Conservation (phyloP, 2,113 vertebrate genomes). For the Takifugu flavidus region DNA sequence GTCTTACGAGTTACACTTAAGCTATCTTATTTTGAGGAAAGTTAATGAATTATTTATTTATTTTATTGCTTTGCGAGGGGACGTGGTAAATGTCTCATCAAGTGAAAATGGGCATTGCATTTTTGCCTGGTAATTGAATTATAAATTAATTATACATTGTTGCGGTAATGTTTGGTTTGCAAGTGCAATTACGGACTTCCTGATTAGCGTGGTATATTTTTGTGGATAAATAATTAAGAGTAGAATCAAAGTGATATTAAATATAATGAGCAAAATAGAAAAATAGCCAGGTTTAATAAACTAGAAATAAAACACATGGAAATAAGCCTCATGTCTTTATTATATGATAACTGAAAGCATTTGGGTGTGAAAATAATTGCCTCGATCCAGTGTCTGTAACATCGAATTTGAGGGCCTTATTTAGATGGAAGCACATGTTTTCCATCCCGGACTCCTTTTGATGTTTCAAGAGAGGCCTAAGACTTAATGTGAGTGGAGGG, state of each 20-base stretch:
- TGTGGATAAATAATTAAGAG: background rate
- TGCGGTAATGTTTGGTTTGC: too few species aligned
- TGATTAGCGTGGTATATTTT: background rate
- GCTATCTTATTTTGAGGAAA: constrained; percentile 1
- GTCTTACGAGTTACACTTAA: background rate
- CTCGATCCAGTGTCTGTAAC: constrained; percentile 49
- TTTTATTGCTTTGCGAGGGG: background rate
- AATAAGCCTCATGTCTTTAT: constrained; percentile 8
- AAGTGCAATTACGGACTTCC: background rate
- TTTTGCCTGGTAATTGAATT: background rate
- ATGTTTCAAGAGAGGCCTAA: constrained; percentile 66
- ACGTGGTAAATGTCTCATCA: background rate
- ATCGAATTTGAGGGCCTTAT: constrained; percentile 65
- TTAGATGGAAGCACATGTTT: constrained; percentile 61
- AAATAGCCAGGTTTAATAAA: constrained; percentile 20
- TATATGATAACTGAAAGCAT: too few species aligned
- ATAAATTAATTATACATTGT: background rate
- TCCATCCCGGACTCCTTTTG: constrained; percentile 58
- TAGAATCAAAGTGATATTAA: background rate
- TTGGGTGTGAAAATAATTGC: constrained; percentile 43
- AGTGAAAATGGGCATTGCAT: background rate
- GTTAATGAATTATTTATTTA: background rate
- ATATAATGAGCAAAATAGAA: constrained; percentile 1
- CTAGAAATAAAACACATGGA: constrained; percentile 8
- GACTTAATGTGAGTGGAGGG: constrained; percentile 55